phyloP scores from a whole-genome alignment of 2,888 invertebrate species.

The Girardia tigrina region DNA sequence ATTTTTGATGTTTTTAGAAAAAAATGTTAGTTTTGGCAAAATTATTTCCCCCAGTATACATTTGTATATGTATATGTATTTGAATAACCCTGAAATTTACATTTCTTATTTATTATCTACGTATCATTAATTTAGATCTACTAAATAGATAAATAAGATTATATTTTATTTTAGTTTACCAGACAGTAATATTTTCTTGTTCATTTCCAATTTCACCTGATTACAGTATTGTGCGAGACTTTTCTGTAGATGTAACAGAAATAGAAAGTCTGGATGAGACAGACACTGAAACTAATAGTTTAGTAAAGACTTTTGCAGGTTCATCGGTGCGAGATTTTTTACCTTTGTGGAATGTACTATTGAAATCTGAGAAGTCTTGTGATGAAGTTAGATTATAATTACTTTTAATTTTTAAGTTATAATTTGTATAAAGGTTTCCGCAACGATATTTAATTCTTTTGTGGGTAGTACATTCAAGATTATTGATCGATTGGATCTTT shows the following conservation, averaged over 20 bases:
- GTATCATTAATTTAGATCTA: too few relatives aligned
- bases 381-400: not conserved
- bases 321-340: not conserved
- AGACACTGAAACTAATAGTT: not conserved
- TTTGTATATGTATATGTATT: too few relatives aligned
- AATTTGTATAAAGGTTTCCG: not conserved
- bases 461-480: not conserved
- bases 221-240: not conserved
- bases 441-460: not conserved
- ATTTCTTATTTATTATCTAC: too few relatives aligned
- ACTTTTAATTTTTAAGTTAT: not conserved
- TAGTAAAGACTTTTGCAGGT: not conserved
- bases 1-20: too few relatives aligned
- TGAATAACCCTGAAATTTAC: too few relatives aligned
- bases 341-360: not conserved
- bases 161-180: conserved; percentile 6
- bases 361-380: not conserved
- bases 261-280: not conserved
- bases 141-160: too few relatives aligned
- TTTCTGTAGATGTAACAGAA: not conserved
- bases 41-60: too few relatives aligned
- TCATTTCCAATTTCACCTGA: not conserved
- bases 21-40: too few relatives aligned
- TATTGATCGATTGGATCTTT: conserved; percentile 16
- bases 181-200: not conserved